Evolutionary conservation across 2,797 vertebrate genomes (phyloP), one percentile per base, ranked within the genome.

Genomic region (Miichthys miiuy): DNA sequence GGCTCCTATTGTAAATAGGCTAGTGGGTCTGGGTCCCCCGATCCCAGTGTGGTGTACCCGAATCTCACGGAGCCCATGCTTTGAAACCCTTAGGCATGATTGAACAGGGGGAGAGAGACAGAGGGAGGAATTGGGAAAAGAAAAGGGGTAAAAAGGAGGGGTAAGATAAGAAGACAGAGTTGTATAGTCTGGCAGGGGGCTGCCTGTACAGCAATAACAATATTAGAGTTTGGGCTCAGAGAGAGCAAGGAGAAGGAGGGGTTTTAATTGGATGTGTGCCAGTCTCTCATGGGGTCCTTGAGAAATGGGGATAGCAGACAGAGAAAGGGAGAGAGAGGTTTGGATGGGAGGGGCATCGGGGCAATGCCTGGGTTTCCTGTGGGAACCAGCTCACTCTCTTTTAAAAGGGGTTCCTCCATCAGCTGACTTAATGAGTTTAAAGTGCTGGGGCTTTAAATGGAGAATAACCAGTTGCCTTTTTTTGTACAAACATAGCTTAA

Each of bases 231-330:
- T 70, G 55, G 63, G 87, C 60, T 75, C 48, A 34, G 50, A 60
- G 72, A 65, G 72, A 62, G 61, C 23, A 58, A 80, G 54, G 34
- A 78, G 75, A 71, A 14, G 76, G 76, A 77, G 86, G 83, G 83
- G 61, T 66, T 87, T 82, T 90, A 87, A 85, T 85, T 94, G 93
- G 89, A 86, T 87, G 18, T 72, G 73, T 86, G 88, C 90, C 91
- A 80, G 76, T 74, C 85, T 87, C 85, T 85, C 79, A 68, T 38
- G 82, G 77, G 88, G 85, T 88, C 79, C 86, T 91, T 86, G 75
- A 91, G 75, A 89, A 87, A 86, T 52, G 41, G 78, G 72, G 73
- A 63, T 56, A 66, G 66, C 55, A 88, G 62, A 63, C 47, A 52
- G 63, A 69, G 74, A 81, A 68, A 62, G 57, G 51, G 62, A 80